Evolutionary conservation across 1,140 invertebrate genomes (phyloP).

Genomic region (Globodera rostochiensis): DNA sequence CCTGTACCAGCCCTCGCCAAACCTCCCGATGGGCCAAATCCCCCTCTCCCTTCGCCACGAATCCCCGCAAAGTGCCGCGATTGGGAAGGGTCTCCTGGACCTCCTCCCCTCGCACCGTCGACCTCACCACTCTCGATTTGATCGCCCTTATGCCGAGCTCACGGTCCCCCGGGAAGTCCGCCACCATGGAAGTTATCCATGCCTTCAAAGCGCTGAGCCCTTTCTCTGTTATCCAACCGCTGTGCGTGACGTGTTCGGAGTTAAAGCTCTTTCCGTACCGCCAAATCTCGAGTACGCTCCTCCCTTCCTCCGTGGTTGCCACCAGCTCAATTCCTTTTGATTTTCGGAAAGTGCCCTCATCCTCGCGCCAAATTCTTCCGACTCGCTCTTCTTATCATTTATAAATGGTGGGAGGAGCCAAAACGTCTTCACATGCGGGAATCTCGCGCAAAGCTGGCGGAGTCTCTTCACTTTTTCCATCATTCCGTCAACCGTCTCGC

Average conservation of each 20-base stretch:
- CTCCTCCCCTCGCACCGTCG: not conserved
- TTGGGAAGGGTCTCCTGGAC: constrained; percentile 5
- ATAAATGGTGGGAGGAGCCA: constrained; percentile 12
- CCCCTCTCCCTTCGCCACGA: not conserved
- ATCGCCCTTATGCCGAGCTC: constrained; percentile 1
- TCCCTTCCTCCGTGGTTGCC: not conserved
- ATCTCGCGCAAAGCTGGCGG: not conserved
- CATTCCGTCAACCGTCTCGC: not conserved
- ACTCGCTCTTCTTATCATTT: not conserved
- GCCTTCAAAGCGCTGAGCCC: not conserved
- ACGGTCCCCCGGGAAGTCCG: not conserved
- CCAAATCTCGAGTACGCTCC: not conserved
- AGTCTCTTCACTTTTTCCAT: constrained; percentile 14
- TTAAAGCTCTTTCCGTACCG: constrained; percentile 3
- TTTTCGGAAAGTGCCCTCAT: not conserved
- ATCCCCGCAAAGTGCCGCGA: too few relatives aligned
- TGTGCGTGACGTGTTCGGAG: not conserved
- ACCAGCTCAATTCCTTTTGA: not conserved
- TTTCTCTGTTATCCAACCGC: not conserved
- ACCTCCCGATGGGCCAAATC: not conserved
- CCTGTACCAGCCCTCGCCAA: not conserved
- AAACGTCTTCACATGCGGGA: not conserved
- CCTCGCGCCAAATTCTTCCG: not conserved
- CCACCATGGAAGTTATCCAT: not conserved
- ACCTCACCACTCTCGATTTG: not conserved